Conservation (phyloP, 2,888 invertebrate genomes). For the Pandemis corylana region DNA sequence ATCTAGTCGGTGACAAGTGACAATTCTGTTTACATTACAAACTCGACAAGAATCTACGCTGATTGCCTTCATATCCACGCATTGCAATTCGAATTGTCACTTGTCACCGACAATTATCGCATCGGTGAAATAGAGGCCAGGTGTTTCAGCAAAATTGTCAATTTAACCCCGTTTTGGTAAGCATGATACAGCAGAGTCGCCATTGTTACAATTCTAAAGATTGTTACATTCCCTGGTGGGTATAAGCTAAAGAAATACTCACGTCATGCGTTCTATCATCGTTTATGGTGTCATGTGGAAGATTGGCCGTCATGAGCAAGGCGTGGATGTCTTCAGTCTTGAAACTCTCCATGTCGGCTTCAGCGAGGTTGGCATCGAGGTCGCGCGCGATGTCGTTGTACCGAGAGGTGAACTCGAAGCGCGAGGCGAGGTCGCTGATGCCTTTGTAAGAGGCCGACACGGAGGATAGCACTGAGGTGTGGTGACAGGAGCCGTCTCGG, state of each 20-base stretch:
- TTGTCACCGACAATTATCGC: no score
- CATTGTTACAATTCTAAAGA: not conserved
- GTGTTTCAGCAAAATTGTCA: not conserved
- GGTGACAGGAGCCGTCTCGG: conserved; percentile 92
- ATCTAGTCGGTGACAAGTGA: no score
- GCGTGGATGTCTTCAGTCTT: conserved; percentile 96
- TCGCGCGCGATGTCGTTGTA: conserved; percentile 95
- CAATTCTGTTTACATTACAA: no score
- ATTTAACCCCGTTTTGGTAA: not conserved
- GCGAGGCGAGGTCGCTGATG: conserved; percentile 84
- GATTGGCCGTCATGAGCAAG: conserved; percentile 89
- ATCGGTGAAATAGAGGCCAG: no score
- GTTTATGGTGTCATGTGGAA: conserved; percentile 87
- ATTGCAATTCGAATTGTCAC: no score
- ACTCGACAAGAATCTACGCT: no score
- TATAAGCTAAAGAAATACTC: conserved; percentile 56
- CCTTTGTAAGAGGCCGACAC: conserved; percentile 93
- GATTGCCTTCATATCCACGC: no score
- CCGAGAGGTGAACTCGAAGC: conserved; percentile 85
- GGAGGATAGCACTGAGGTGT: conserved; percentile 92
- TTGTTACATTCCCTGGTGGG: not conserved
- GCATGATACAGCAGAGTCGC: not conserved
- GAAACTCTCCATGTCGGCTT: conserved; percentile 98
- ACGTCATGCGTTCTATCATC: conserved; percentile 81
- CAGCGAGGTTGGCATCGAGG: conserved; percentile 96